These are phyloP conservation scores for Chiridota heheva DNA, from an alignment of 35 echinoderm and acorn worm genomes.

Conservation along the genomic window DNA sequence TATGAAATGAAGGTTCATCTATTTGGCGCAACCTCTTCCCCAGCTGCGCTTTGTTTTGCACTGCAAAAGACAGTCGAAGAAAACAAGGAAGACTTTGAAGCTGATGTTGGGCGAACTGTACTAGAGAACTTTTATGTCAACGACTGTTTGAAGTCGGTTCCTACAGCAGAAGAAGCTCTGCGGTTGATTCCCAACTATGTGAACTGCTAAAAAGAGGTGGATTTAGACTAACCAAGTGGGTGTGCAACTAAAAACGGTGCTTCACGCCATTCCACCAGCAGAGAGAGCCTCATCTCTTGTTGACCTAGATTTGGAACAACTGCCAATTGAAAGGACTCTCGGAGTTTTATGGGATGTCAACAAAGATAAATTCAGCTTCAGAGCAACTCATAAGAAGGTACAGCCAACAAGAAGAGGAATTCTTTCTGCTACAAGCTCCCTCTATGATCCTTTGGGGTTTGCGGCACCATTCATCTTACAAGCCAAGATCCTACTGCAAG, in stretches of 20 bases:
- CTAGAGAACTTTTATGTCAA: conserved; percentile 56
- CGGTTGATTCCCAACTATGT: conserved; percentile 12
- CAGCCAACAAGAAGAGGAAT: conserved; percentile 2
- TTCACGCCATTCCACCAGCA: background rate
- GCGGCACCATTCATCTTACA: background rate
- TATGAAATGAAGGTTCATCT: conserved; percentile 65
- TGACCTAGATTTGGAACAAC: conserved; percentile 1
- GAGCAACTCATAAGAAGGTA: background rate
- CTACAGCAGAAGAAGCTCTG: conserved; percentile 13
- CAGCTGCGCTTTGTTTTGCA: conserved; percentile 49
- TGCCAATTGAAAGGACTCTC: no score
- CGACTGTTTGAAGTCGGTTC: conserved; percentile 32
- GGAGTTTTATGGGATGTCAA: no score
- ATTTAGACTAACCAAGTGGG: conserved; percentile 25
- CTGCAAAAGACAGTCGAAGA: conserved; percentile 35
- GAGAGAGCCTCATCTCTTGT: background rate
- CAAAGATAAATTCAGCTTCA: background rate
- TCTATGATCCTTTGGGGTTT: conserved; percentile 13
- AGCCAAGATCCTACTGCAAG: background rate
- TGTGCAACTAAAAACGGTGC: no score
- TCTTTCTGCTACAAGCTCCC: background rate
- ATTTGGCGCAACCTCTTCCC: conserved; percentile 56
- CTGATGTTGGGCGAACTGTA: conserved; percentile 22
- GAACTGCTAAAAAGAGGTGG: conserved; percentile 19
- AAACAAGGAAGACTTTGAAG: conserved; percentile 8